Percentiles rank a stretch among this genome's conserved stretches.
Conservation (phyloP, 1,140 invertebrate genomes). For the Nylanderia fulva region DNA sequence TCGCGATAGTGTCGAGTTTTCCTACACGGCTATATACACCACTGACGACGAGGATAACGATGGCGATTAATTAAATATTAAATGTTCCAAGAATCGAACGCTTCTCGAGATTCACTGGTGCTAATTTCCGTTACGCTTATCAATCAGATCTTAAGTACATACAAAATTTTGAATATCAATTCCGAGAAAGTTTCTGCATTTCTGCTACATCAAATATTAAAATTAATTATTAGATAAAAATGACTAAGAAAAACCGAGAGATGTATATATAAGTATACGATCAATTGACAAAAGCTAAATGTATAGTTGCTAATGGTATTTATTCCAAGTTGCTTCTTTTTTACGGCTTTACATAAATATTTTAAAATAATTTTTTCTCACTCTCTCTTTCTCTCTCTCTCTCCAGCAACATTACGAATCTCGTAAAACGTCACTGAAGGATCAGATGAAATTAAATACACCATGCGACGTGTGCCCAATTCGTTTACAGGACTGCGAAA, state of each 20-base stretch:
- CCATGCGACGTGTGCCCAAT: slow-evolving; percentile 15
- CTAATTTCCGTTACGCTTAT: slow-evolving; percentile 19
- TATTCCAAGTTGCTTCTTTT: slow-evolving; percentile 43
- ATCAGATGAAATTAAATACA: slow-evolving; percentile 32
- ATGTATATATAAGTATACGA: slow-evolving; percentile 33
- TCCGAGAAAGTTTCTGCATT: neutral
- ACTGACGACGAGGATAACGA: slow-evolving; percentile 44
- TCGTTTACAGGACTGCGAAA: slow-evolving; percentile 1
- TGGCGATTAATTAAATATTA: slow-evolving; percentile 16
- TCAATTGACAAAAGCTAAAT: slow-evolving; percentile 53
- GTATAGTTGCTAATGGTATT: slow-evolving; percentile 43
- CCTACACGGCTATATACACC: slow-evolving; percentile 61
- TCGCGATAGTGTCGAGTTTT: slow-evolving; percentile 64
- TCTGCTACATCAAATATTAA: neutral
- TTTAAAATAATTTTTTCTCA: neutral
- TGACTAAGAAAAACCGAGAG: slow-evolving; percentile 18
- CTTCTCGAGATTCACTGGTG: slow-evolving; percentile 33
- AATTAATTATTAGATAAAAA: neutral
- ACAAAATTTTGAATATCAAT: slow-evolving; percentile 39
- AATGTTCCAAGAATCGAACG: slow-evolving; percentile 20
- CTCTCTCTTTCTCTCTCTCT: neutral
- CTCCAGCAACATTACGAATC: slow-evolving; percentile 24
- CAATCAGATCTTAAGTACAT: slow-evolving; percentile 38
- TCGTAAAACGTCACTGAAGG: slow-evolving; percentile 23
- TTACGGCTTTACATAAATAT: slow-evolving; percentile 56